These are phyloP conservation scores for Lithobius niger DNA, from an alignment of 1,140 invertebrate genomes.

Conservation along the genomic window DNA sequence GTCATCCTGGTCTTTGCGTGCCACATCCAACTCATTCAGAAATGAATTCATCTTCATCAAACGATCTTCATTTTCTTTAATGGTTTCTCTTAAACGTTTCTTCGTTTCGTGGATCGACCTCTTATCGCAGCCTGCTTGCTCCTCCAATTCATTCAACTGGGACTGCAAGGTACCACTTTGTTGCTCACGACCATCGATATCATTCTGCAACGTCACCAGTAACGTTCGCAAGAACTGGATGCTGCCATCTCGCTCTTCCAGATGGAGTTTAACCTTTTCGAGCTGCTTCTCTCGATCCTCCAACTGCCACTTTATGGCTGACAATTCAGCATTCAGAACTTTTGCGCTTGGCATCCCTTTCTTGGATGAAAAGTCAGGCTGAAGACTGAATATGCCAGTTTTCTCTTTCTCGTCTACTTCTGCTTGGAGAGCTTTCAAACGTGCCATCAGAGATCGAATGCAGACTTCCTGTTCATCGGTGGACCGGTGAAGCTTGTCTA, in stretches of 20 bases:
- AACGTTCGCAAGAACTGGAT: constrained; percentile 7
- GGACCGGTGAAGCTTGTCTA: neutral
- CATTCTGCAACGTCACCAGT: neutral
- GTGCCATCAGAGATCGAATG: neutral
- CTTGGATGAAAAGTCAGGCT: neutral
- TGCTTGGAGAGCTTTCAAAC: neutral
- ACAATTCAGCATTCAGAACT: neutral
- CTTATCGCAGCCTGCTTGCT: neutral
- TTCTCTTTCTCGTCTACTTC: constrained; percentile 3
- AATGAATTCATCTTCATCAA: neutral
- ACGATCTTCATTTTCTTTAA: neutral
- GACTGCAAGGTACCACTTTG: neutral
- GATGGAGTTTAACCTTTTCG: neutral
- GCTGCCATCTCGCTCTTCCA: constrained; percentile 6
- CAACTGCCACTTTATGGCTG: neutral
- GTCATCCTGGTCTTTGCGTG: neutral
- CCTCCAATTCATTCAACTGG: neutral
- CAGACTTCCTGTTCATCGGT: neutral
- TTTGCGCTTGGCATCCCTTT: neutral
- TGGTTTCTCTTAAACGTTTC: neutral
- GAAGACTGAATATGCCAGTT: neutral
- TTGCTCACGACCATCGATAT: neutral
- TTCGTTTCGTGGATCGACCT: neutral
- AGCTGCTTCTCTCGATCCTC: neutral
- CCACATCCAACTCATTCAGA: neutral